phyloP scores from a whole-genome alignment of 2,113 vertebrate genomes.

The Setophaga kirtlandii region DNA sequence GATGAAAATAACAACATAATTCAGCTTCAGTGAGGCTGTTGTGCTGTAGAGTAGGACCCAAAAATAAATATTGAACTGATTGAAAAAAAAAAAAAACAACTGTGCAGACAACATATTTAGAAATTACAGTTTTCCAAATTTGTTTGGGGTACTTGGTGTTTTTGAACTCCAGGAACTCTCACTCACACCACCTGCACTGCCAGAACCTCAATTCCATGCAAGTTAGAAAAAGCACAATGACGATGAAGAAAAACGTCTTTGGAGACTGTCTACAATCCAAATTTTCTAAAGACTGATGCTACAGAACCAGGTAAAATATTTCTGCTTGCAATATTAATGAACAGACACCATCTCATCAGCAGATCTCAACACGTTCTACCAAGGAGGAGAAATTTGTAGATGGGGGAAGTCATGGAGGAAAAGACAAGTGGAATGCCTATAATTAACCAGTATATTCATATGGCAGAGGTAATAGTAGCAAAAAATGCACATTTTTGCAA shows the following conservation, averaged over 20 bases:
- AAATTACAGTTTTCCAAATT: not conserved
- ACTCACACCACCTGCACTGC: accelerated
- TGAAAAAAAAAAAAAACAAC: not conserved
- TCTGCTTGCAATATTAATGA: not conserved
- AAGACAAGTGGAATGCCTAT: not conserved
- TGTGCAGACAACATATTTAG: not conserved
- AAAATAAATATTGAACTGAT: not conserved
- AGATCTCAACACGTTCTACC: not conserved
- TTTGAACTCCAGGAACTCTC: not conserved
- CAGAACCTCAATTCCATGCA: not conserved
- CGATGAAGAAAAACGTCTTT: not conserved
- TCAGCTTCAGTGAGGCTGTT: not conserved
- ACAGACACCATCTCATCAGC: not conserved
- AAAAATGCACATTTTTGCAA: not conserved
- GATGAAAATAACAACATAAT: not conserved
- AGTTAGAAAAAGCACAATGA: not conserved
- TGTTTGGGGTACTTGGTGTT: not conserved
- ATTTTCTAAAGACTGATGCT: not conserved
- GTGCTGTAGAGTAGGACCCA: not conserved
- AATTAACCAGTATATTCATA: not conserved
- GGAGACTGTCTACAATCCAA: not conserved
- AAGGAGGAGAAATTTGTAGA: not conserved
- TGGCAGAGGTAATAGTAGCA: not conserved
- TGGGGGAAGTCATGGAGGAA: not conserved
- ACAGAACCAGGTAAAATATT: not conserved